phyloP scores from a whole-genome alignment of 2,888 invertebrate species.

The Drosophila colorata region DNA sequence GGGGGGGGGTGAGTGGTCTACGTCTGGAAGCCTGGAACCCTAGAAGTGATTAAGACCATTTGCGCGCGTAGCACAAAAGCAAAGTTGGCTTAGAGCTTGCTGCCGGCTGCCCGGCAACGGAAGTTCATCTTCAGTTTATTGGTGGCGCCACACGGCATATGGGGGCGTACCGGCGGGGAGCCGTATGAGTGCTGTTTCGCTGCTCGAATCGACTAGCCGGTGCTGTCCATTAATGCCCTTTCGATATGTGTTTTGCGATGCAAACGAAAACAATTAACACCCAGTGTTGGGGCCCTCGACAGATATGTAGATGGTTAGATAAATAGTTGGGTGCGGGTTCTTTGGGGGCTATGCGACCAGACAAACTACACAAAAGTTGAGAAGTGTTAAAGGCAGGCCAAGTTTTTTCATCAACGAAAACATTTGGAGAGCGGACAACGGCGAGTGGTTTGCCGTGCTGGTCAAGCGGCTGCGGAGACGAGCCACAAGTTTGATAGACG shows the following conservation, averaged over 20 bases:
- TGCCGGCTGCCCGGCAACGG: conserved; percentile 48
- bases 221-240: conserved; percentile 69
- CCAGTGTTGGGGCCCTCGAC: conserved; percentile 51
- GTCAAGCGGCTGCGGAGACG: conserved; percentile 61
- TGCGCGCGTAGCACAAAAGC: conserved; percentile 56
- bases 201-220: conserved; percentile 1
- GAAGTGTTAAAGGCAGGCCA: conserved; percentile 78
- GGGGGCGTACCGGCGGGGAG: too few species aligned
- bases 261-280: conserved; percentile 81
- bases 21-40: conserved; percentile 16
- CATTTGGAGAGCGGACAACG: conserved; percentile 54
- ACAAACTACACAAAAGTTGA: conserved; percentile 72
- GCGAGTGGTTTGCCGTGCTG: conserved; percentile 63
- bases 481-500: conserved; percentile 68
- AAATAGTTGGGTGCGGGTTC: conserved; percentile 8
- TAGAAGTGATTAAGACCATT: conserved; percentile 77
- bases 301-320: conserved; percentile 33
- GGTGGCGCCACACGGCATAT: conserved; percentile 69
- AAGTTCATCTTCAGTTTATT: conserved; percentile 79
- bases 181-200: conserved; percentile 48
- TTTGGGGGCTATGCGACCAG: conserved; percentile 23
- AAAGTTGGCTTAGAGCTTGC: conserved; percentile 31
- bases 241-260: conserved; percentile 74
- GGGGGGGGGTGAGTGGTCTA: too few species aligned
- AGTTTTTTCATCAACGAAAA: conserved; percentile 81